Conservation (phyloP, 2,888 invertebrate species). For the Seladonia tumulorum region DNA sequence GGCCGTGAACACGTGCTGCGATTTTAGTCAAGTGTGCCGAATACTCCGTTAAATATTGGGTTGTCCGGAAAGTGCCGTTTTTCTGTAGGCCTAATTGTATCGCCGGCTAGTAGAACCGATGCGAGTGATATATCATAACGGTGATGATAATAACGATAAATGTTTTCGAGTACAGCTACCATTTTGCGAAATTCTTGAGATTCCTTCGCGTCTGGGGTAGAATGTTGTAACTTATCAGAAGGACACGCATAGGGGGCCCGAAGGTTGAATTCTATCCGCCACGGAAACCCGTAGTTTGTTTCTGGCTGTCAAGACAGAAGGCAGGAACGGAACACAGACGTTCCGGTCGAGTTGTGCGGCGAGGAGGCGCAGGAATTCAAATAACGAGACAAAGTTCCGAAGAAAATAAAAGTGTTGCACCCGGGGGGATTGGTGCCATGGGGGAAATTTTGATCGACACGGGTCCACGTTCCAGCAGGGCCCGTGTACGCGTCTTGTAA, state of each 20-base stretch:
- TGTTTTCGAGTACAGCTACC: neutral
- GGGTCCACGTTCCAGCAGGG: conserved; percentile 49
- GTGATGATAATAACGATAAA: neutral
- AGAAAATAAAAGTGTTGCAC: conserved; percentile 5
- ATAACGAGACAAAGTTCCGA: conserved; percentile 18
- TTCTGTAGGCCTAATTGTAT: no score
- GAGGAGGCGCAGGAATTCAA: conserved; percentile 19
- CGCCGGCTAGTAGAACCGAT: no score
- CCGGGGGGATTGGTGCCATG: conserved; percentile 14
- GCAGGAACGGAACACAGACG: neutral
- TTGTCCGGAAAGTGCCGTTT: no score
- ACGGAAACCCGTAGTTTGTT: conserved; percentile 1
- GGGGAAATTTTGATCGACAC: conserved; percentile 49
- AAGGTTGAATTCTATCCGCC: neutral
- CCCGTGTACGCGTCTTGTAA: conserved; percentile 69
- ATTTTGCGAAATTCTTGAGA: neutral
- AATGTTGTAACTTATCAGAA: neutral
- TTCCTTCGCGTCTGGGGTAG: neutral
- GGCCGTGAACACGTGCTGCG: neutral
- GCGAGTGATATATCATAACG: no score
- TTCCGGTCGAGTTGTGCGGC: neutral
- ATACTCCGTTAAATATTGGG: neutral
- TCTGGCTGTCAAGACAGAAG: neutral
- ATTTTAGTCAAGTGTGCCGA: neutral
- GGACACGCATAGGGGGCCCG: neutral